Percentiles rank a stretch among this genome's conserved stretches.
These are phyloP conservation scores for Apotomis capreana DNA, from an alignment of 2,888 invertebrate genomes.

Conservation along the genomic window DNA sequence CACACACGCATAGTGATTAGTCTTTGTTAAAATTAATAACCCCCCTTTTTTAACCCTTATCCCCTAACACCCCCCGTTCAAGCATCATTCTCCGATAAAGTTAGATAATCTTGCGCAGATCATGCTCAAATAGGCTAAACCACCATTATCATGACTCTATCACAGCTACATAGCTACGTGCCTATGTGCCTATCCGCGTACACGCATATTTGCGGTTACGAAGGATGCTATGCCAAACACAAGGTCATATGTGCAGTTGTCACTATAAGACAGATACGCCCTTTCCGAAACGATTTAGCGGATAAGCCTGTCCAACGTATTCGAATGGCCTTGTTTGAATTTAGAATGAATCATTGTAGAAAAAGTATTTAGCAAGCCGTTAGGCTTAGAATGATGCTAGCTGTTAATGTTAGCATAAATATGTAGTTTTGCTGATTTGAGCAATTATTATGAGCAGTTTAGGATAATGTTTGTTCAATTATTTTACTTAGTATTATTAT, in stretches of 20 bases:
- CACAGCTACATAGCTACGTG: conserved; percentile 17
- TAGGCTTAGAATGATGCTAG: background rate
- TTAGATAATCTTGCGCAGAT: conserved; percentile 19
- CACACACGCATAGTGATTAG: too few relatives aligned
- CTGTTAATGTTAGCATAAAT: conserved; percentile 6
- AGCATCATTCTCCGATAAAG: background rate
- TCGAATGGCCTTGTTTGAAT: conserved; percentile 18
- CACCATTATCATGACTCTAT: conserved; percentile 3
- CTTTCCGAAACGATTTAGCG: background rate
- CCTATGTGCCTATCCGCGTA: conserved; percentile 9
- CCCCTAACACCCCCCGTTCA: background rate
- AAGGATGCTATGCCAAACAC: background rate
- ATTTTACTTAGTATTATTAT: background rate
- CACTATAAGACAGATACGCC: background rate
- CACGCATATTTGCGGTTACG: conserved; percentile 18
- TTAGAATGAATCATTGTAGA: conserved; percentile 18
- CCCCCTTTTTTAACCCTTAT: too few relatives aligned
- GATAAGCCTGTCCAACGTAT: conserved; percentile 16
- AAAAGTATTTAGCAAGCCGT: conserved; percentile 24
- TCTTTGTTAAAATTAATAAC: too few relatives aligned
- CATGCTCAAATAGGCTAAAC: conserved; percentile 11
- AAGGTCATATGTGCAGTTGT: background rate
- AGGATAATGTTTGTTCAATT: background rate
- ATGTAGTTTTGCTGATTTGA: background rate
- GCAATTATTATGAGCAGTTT: conserved; percentile 1